Conservation (phyloP, 2,113 vertebrate genomes). For the Gavialis gangeticus region DNA sequence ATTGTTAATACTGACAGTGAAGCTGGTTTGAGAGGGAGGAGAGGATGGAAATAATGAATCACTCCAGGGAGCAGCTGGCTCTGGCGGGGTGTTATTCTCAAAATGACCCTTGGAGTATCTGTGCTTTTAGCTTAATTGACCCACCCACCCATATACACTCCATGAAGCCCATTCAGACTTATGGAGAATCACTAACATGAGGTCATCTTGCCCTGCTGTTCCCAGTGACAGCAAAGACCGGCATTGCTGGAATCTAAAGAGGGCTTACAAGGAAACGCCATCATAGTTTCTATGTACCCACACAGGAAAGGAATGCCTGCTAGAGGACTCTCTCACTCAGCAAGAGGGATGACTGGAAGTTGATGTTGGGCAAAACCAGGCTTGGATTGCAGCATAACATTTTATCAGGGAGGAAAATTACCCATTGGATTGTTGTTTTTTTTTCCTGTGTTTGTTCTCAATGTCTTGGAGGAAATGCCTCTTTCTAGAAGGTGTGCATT, state of each 20-base stretch:
- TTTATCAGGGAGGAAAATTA: not conserved
- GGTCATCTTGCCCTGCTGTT: slow-evolving; percentile 13
- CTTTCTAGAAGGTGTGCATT: too few species aligned
- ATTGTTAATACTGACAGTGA: slow-evolving; percentile 54
- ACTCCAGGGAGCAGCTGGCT: slow-evolving; percentile 30
- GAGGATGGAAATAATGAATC: slow-evolving; percentile 50
- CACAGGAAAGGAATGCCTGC: too few species aligned
- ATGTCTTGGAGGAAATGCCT: too few species aligned
- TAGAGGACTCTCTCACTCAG: too few species aligned
- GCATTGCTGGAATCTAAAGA: not conserved
- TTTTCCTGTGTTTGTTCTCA: too few species aligned
- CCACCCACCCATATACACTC: not conserved
- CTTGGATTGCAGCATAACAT: not conserved
- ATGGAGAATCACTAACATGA: slow-evolving; percentile 14
- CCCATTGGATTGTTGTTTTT: not conserved
- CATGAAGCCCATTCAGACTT: slow-evolving; percentile 9
- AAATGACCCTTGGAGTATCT: not conserved
- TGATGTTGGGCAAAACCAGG: not conserved
- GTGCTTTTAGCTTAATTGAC: not conserved
- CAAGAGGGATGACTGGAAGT: not conserved
- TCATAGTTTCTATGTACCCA: not conserved
- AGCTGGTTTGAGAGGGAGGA: slow-evolving; percentile 23
- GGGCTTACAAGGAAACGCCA: slow-evolving; percentile 11
- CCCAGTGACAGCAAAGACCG: not conserved
- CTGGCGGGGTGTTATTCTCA: slow-evolving; percentile 21